Evolutionary conservation across 2,888 invertebrate species (phyloP).

Genomic region (Harpagoxenus sublaevis): DNA sequence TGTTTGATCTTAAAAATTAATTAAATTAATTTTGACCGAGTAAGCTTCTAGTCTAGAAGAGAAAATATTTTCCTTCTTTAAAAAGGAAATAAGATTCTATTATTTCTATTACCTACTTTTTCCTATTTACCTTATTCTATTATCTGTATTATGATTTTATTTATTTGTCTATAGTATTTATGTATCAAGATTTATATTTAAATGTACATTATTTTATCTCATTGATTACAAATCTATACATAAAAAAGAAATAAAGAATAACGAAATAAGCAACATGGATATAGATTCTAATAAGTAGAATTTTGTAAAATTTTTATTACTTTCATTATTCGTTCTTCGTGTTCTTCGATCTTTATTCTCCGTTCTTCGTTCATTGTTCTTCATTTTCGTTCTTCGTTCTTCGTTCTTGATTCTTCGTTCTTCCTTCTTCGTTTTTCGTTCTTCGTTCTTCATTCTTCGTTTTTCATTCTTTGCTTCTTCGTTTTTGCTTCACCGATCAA

Average conservation of each 20-base stretch:
- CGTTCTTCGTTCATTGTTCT: not conserved
- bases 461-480: not conserved
- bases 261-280: not conserved
- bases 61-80: not conserved
- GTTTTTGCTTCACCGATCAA: not conserved
- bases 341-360: not conserved
- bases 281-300: not conserved
- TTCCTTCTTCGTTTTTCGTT: not conserved
- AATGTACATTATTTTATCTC: not conserved
- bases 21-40: not conserved
- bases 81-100: not conserved
- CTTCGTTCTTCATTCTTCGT: not conserved
- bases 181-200: not conserved
- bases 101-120: not conserved
- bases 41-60: not conserved
- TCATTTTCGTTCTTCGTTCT: not conserved
- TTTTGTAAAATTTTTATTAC: not conserved
- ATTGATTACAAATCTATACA: not conserved
- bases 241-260: not conserved
- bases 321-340: not conserved
- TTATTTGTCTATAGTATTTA: not conserved
- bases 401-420: not conserved
- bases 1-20: not conserved
- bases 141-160: not conserved
- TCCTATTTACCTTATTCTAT: not conserved